Percentiles rank a stretch among this genome's conserved stretches.
These are phyloP conservation scores for Micronycteris hirsuta DNA, from an alignment of 2,113 vertebrate genomes.

Conservation along the genomic window DNA sequence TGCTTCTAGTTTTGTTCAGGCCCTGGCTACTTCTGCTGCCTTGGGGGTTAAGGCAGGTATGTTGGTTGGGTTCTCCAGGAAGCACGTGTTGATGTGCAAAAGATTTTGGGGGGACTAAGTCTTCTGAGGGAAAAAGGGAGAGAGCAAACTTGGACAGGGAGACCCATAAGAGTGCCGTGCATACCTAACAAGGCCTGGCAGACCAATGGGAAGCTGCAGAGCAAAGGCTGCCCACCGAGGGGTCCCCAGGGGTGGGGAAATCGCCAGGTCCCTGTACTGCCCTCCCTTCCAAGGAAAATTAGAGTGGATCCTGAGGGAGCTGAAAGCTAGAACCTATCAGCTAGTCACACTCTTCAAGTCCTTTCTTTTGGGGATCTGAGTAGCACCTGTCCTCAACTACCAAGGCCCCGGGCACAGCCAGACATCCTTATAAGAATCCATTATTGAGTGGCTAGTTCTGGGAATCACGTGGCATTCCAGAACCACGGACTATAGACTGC, in stretches of 20 bases:
- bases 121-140: neutral
- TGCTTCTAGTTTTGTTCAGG: neutral
- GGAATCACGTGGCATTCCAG: neutral
- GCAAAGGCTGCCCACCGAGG: neutral
- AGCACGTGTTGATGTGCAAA: neutral
- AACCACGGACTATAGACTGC: neutral
- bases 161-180: neutral
- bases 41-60: neutral
- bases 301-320: neutral
- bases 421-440: neutral
- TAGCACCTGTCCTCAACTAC: neutral
- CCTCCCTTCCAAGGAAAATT: neutral
- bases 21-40: neutral
- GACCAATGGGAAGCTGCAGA: too few relatives aligned
- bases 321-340: neutral
- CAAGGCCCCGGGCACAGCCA: neutral
- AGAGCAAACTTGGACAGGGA: neutral
- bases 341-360: neutral
- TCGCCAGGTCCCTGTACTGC: accelerated
- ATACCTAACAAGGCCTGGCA: neutral
- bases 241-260: neutral
- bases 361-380: neutral
- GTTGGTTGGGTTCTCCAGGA: neutral
- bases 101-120: neutral
- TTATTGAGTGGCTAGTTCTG: neutral